Percentiles rank a stretch among this genome's conserved stretches.
Evolutionary conservation across 2,888 invertebrate species (phyloP).

Genomic region (Petrophora chlorosata): DNA sequence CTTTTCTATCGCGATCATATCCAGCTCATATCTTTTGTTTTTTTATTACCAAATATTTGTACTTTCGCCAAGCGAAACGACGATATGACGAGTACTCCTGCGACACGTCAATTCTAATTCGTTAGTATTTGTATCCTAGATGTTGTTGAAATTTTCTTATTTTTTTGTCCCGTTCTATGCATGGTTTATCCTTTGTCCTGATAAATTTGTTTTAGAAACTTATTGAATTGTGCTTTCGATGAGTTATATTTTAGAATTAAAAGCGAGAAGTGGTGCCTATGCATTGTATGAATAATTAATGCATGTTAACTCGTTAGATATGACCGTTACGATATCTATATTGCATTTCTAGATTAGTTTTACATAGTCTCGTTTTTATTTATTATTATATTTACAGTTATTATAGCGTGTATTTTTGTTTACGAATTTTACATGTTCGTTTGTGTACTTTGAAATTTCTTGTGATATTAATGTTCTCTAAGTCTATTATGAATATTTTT

Average conservation of each 20-base stretch:
- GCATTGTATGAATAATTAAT: slow-evolving; percentile 60
- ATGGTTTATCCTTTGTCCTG: slow-evolving; percentile 70
- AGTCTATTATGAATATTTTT: slow-evolving; percentile 69
- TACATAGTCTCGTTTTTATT: slow-evolving; percentile 78
- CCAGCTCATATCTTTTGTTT: slow-evolving; percentile 49
- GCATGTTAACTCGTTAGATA: slow-evolving; percentile 71
- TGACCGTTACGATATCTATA: slow-evolving; percentile 69
- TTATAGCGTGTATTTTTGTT: slow-evolving; percentile 77
- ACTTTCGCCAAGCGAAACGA: slow-evolving; percentile 50
- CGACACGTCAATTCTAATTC: slow-evolving; percentile 57
- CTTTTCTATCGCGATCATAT: slow-evolving; percentile 56
- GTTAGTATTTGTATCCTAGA: slow-evolving; percentile 69
- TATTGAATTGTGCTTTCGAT: slow-evolving; percentile 38
- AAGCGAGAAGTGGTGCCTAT: slow-evolving; percentile 70
- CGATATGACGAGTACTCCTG: slow-evolving; percentile 54
- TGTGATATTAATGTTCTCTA: slow-evolving; percentile 80
- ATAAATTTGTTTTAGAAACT: slow-evolving; percentile 76
- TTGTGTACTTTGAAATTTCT: slow-evolving; percentile 77
- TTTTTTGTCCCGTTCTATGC: slow-evolving; percentile 59
- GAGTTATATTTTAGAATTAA: slow-evolving; percentile 41
- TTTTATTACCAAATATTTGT: slow-evolving; percentile 52
- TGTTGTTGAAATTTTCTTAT: slow-evolving; percentile 52
- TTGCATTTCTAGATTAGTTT: slow-evolving; percentile 82
- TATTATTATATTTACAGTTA: slow-evolving; percentile 70
- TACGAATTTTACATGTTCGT: slow-evolving; percentile 71